Evolutionary conservation across 92 coral and sea anemone species (phyloP), one percentile per base, ranked within the genome.

Genomic region (Galaxea fascicularis): DNA sequence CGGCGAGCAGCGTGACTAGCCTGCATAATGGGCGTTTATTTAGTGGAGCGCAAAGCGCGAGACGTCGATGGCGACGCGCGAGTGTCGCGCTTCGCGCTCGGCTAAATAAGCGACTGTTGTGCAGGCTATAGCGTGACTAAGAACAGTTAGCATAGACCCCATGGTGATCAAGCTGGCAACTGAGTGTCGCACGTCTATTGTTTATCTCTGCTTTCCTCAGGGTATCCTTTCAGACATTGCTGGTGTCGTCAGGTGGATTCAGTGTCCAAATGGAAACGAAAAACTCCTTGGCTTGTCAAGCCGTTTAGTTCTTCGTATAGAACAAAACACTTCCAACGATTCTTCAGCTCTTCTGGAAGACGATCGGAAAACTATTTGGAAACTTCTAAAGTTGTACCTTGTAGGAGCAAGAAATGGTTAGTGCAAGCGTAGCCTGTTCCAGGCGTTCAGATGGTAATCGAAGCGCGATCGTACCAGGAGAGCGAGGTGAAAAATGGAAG

Each of bases 181-280:
- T 35, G 41, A 1, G 64, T 16, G 17, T 13, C 65, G 47, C 8
- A 54, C 22, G 8, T 52, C n/a, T 20, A 8, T 65, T 18, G 21
- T 21, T 27, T 54, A 14, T 25, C 35, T 4, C 20, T 56, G 27
- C 79, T 35, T 63, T 22, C 49, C 8, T 27, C 71, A 89, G 93
- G 93, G 90, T 20, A 77, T 77, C 68, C 65, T 30, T 10, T 64
- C 71, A 10, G 69, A 83, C n/a, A 35, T 88, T 56, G 24, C 51
- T 64, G 94, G 94, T 18, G 74, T 91, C 16, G 46, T 62, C 73
- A 72, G 49, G 35, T 91, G 94, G 94, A 77, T 91, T 24, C 54
- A 57, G 10, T 71, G 85, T 76, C 22, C 62, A 44, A 68, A 90
- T 68, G 93, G 86, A 47, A 86, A 46, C 26, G 90, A 76, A 74